phyloP scores from a whole-genome alignment of 2,797 vertebrate species.

The Sebastes taczanowskii region DNA sequence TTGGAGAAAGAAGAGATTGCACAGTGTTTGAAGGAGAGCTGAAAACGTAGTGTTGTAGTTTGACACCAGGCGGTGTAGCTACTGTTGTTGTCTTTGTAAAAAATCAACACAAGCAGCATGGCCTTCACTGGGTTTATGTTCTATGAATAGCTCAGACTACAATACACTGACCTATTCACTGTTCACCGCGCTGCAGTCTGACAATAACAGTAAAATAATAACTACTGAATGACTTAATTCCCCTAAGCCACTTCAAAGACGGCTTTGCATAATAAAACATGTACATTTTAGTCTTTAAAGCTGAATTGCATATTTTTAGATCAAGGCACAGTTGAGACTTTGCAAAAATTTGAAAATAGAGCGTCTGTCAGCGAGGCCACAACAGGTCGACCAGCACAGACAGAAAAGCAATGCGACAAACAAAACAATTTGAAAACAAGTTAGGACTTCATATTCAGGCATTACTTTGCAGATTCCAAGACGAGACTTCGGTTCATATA shows the following conservation, averaged over 20 bases:
- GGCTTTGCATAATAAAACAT: slow-evolving; percentile 16
- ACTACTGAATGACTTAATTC: neutral
- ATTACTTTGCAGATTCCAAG: neutral
- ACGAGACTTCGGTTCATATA: slow-evolving; percentile 2
- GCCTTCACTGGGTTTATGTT: neutral
- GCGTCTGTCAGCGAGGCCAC: slow-evolving; percentile 24
- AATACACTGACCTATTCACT: neutral
- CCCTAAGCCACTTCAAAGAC: neutral
- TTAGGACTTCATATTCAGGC: neutral
- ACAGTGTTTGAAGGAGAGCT: neutral
- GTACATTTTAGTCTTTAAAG: slow-evolving; percentile 8
- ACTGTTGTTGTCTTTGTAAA: neutral
- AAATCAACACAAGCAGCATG: neutral
- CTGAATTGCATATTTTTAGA: slow-evolving; percentile 19
- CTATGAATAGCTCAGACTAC: neutral
- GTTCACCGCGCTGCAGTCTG: neutral
- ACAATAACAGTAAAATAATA: neutral
- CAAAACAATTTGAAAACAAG: neutral
- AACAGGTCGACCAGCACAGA: neutral
- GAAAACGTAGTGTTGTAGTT: neutral
- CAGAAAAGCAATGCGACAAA: neutral
- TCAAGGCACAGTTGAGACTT: neutral
- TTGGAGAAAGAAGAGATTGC: neutral
- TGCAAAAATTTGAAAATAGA: slow-evolving; percentile 18
- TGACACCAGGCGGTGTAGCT: neutral